A percentile compares a stretch with the other conserved stretches of the same genome.
phyloP scores from a whole-genome alignment of 1,140 invertebrate genomes.

The Drosophila gunungcola region DNA sequence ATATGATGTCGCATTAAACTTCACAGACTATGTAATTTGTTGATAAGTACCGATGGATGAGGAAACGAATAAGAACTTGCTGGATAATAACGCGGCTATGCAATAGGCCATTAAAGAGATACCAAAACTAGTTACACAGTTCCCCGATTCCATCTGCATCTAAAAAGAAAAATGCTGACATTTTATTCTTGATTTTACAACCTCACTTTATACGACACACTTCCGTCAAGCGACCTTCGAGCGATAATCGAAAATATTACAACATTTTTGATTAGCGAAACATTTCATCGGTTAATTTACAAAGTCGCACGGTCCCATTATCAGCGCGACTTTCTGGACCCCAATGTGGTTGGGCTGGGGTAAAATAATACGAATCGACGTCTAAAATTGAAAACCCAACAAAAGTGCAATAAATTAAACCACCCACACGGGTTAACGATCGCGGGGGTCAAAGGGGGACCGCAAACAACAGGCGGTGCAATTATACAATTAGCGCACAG shows the following conservation, averaged over 20 bases:
- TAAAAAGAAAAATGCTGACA: not conserved
- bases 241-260: conserved; percentile 30
- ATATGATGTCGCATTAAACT: not conserved
- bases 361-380: not conserved
- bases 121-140: conserved; percentile 19
- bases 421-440: conserved; percentile 44
- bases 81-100: conserved; percentile 3
- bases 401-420: conserved; percentile 39
- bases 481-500: conserved; percentile 44
- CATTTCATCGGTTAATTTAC: not conserved
- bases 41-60: conserved; percentile 15
- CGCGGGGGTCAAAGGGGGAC: conserved; percentile 20
- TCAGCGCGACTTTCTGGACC: conserved; percentile 16
- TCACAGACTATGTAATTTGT: conserved; percentile 8
- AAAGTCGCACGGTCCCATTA: conserved; percentile 27
- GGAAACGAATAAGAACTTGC: conserved; percentile 9
- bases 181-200: not conserved
- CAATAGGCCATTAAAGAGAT: conserved; percentile 19
- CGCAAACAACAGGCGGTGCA: conserved; percentile 30
- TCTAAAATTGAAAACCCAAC: conserved; percentile 11
- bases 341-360: not conserved
- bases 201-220: not conserved
- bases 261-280: conserved; percentile 28
- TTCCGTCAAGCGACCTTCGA: conserved; percentile 26
- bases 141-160: not conserved